Evolutionary conservation across 2,888 invertebrate species (phyloP).

Genomic region (Diachrysia chrysitis): DNA sequence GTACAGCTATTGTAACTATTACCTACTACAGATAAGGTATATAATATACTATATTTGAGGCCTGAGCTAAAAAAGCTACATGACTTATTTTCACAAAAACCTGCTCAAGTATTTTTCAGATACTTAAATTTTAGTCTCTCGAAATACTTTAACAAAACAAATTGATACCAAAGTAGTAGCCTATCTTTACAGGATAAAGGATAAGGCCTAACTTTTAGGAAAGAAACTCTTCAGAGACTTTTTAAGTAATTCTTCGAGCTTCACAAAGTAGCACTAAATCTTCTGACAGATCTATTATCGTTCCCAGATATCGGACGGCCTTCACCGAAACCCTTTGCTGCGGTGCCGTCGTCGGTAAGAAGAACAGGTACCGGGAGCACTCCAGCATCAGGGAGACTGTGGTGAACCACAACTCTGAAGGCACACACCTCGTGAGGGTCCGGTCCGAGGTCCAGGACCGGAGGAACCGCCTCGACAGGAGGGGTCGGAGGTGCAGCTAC

Average conservation of each 20-base stretch:
- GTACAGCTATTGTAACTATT: conserved; percentile 4
- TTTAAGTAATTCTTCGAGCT: too few species aligned
- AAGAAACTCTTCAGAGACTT: too few species aligned
- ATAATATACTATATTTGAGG: background rate
- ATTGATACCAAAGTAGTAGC: too few species aligned
- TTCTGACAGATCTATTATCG: background rate
- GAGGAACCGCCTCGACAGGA: conserved; percentile 62
- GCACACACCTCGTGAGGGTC: conserved; percentile 81
- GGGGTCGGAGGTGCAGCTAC: conserved; percentile 67
- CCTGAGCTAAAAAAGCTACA: background rate
- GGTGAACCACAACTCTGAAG: conserved; percentile 83
- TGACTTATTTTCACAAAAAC: too few species aligned
- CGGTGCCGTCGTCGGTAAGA: conserved; percentile 81
- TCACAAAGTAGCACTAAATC: too few species aligned
- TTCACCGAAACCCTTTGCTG: conserved; percentile 93
- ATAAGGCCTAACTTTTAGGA: too few species aligned
- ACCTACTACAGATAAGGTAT: background rate
- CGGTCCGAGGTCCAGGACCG: conserved; percentile 72
- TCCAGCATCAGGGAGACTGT: conserved; percentile 91
- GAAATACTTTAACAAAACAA: too few species aligned
- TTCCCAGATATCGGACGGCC: conserved; percentile 92
- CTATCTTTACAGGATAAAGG: too few species aligned
- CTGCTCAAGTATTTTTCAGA: too few species aligned
- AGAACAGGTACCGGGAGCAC: conserved; percentile 87
- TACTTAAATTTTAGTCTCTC: too few species aligned